Evolutionary conservation across 2,113 vertebrate species (phyloP), one percentile per base, ranked within the genome.

Genomic region (Halichoerus grypus): DNA sequence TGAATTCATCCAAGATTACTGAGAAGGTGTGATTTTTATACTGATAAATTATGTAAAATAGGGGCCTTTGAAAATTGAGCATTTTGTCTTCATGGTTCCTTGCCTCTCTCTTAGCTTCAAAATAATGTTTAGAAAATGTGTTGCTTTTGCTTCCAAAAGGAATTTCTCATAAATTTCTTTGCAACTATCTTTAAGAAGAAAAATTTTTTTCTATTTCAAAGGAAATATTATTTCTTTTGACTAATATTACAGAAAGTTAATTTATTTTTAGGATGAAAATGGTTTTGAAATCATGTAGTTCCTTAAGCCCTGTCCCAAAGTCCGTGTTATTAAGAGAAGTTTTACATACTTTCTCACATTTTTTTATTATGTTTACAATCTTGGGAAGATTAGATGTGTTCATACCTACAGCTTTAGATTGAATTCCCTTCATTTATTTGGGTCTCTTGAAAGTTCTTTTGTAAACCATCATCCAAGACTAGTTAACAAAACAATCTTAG

Each of bases 401-500:
- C 31, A 53, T 80, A 15, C 21, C 19, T 93, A 5, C 7, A 65
- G 13, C 15, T 95, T 89, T 53, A 59, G 14, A 61, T 67, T 39
- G 39, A 49, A 95, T 96, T 51, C 22, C 14, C 14, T 84, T 87
- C 14, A 84, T 97, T 96, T 97, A 94, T 92, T 96, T 97, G 42
- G 86, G 28, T 92, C 39, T 91, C 81, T 65, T 92, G 69, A 92
- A 97, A 74, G 15, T n/a, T 96, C 57, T 95, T 87, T 65, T 87
- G 33, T 95, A 97, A 96, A 95, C 33, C 15, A 79, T 89, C 92
- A 90, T 79, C 84, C 80, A 82, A 94, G 31, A 72, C 15, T 18
- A 88, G 46, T 97, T 97, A 95, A 59, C 42, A 92, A 96, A 97
- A 96, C 71, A 92, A 85, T 77, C 21, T 74, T 86, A 67, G 67